These are phyloP conservation scores for Eupeodes luniger DNA, from an alignment of 2,888 invertebrate genomes.

Conservation along the genomic window DNA sequence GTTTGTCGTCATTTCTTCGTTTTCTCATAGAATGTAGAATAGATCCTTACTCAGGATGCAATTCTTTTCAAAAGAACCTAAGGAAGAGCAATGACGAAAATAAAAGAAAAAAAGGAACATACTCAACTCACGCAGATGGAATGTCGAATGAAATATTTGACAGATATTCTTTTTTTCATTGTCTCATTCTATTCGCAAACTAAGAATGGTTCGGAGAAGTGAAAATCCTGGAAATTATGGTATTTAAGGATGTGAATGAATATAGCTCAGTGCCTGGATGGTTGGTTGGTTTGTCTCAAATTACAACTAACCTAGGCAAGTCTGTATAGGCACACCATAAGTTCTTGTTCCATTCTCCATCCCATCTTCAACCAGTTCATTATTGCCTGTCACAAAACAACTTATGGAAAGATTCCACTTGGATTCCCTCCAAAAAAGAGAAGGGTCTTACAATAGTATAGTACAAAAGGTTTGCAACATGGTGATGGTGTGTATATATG, in stretches of 20 bases:
- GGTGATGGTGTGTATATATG: no score
- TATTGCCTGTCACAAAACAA: constrained; percentile 47
- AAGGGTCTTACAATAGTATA: background rate
- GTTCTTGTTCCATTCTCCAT: background rate
- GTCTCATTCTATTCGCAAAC: constrained; percentile 13
- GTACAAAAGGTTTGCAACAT: constrained; percentile 29
- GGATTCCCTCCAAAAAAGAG: background rate
- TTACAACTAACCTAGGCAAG: background rate
- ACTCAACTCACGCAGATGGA: background rate
- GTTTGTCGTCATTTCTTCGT: constrained; percentile 9
- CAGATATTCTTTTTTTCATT: background rate
- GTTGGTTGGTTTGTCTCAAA: background rate
- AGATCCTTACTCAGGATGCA: constrained; percentile 28
- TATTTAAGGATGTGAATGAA: constrained; percentile 21
- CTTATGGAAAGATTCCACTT: constrained; percentile 35
- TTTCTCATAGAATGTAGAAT: background rate
- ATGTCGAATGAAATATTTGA: constrained; percentile 10
- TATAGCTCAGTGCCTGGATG: constrained; percentile 17
- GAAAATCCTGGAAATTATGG: constrained; percentile 42
- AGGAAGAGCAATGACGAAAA: background rate
- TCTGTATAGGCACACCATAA: constrained; percentile 5
- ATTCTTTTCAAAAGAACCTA: background rate
- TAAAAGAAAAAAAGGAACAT: background rate
- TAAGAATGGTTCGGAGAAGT: background rate
- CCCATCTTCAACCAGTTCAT: background rate